phyloP scores from a whole-genome alignment of 2,113 vertebrate genomes.

The Podarcis muralis region DNA sequence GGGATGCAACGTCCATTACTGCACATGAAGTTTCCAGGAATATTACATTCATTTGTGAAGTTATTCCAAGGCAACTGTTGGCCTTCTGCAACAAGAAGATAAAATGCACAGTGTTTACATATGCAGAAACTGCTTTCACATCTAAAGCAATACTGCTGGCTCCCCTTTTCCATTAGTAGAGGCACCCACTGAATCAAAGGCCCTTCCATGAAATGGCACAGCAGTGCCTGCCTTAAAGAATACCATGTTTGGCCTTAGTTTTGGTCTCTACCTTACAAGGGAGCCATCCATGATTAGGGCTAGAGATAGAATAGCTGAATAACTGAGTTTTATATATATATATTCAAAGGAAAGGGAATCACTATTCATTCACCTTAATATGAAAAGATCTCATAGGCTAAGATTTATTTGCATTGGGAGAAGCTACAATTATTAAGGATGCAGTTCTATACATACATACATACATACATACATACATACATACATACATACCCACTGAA shows the following conservation, averaged over 20 bases:
- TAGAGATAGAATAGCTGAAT: neutral
- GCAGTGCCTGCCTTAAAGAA: neutral
- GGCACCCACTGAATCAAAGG: neutral
- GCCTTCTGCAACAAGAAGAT: constrained; percentile 79
- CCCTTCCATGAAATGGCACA: neutral
- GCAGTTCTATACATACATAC: neutral
- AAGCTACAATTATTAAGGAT: neutral
- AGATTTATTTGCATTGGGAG: neutral
- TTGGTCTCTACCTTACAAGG: neutral
- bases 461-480: no score
- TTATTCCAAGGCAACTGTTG: constrained; percentile 95
- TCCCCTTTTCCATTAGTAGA: neutral
- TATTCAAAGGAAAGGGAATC: neutral
- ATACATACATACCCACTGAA: neutral
- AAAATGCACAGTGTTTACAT: neutral
- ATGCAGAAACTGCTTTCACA: neutral
- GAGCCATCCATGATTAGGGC: neutral
- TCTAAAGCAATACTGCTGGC: neutral
- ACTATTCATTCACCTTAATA: neutral
- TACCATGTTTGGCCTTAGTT: neutral
- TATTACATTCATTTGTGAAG: constrained; percentile 95
- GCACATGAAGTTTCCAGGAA: constrained; percentile 97
- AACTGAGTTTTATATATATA: neutral
- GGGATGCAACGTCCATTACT: constrained; percentile 92
- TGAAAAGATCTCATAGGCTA: no score